phyloP scores from a whole-genome alignment of 2,797 vertebrate genomes.

The Periophthalmus magnuspinnatus region DNA sequence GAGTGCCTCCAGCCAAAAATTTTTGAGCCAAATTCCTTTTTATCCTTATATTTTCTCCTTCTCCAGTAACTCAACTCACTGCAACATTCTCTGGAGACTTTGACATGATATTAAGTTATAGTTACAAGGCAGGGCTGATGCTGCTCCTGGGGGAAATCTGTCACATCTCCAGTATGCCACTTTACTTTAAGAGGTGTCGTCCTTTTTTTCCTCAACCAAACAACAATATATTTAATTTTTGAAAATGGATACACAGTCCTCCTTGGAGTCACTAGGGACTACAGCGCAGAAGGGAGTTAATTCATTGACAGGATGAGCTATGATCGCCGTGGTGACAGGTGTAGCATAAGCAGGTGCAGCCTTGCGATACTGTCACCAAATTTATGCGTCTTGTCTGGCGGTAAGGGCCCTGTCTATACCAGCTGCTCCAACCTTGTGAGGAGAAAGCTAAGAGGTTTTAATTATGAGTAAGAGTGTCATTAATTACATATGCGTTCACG shows the following conservation, averaged over 20 bases:
- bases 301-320: constrained; percentile 91
- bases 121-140: constrained; percentile 88
- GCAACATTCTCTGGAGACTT: constrained; percentile 86
- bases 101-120: constrained; percentile 90
- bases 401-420: constrained; percentile 75
- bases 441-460: constrained; percentile 94
- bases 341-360: constrained; percentile 86
- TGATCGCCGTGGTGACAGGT: constrained; percentile 83
- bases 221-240: constrained; percentile 87
- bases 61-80: constrained; percentile 80
- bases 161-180: constrained; percentile 75
- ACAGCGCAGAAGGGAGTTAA: constrained; percentile 86
- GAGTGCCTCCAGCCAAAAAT: constrained; percentile 52
- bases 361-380: constrained; percentile 84
- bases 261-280: constrained; percentile 74
- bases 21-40: constrained; percentile 48
- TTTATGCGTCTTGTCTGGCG: constrained; percentile 85
- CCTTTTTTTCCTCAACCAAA: constrained; percentile 81
- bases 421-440: constrained; percentile 88
- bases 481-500: constrained; percentile 82
- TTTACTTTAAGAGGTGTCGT: constrained; percentile 84
- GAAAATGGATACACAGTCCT: constrained; percentile 82
- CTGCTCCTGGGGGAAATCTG: constrained; percentile 86
- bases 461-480: constrained; percentile 90
- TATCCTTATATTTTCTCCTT: constrained; percentile 49